Base-by-base conservation (phyloP, 1,140 invertebrate species). In the Arctopsyche grandis region DNA sequence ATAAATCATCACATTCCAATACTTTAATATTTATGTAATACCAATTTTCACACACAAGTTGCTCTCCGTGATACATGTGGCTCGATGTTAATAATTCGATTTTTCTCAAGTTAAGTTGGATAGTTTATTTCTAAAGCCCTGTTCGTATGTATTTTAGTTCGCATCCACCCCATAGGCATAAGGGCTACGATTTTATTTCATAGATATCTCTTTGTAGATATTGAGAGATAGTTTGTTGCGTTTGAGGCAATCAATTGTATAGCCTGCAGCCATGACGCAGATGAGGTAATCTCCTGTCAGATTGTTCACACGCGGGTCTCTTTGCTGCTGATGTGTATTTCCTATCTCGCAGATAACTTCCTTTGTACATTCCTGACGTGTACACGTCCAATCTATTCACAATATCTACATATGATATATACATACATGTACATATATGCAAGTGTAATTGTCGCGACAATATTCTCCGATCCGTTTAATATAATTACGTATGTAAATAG, bases 281-380 rank as follows among this genome's bases (percentile, higher is more conserved):
- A 74, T 74, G 46, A 74, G 52, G 52, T 74, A 74, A 74, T 74
- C 71, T 74, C 71, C 71, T 74, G 52, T 74, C 52, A 74, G 71
- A 74, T 74, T 58, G 71, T 74, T 74, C 52, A 56, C 46, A 58
- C 52, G 71, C 71, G 43, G 24, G n/a, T 19, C 71, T 70, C 71
- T 66, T 9, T 66, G 63, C 26, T 5, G 63, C 71, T 74, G 22
- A 74, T 71, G 44, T 71, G 38, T 71, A 71, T 48, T 48, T 71
- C 69, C 69, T 48, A 38, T 5, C 38, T 16, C 38, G 4, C 14
- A 21, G 43, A 71, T 71, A 46, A 21, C 38, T 46, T 71, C 69
- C 69, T 71, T 71, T 71, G 69, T 71, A 66, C 9, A 38, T 38
- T 7, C 29, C 7, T 7, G 29, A 38, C 29, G 29, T 38, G 29